Evolutionary conservation across 1,140 invertebrate species (phyloP).

Genomic region (Sycobia sp.): DNA sequence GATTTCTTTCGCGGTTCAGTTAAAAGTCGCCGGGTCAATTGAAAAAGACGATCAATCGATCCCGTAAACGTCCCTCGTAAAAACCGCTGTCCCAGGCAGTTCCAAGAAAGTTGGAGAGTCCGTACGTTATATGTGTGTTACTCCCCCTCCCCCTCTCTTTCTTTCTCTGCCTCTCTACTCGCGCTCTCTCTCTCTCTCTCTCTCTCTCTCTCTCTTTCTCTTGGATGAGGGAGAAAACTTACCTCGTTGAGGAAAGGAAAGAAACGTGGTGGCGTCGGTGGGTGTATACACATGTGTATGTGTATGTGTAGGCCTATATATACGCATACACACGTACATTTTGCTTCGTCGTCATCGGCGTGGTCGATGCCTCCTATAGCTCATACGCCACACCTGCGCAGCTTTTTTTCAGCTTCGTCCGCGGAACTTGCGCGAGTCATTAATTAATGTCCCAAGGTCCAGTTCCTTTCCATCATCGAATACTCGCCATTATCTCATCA

Average conservation of each 20-base stretch:
- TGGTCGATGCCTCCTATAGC: no score
- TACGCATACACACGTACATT: constrained; percentile 10
- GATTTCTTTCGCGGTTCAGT: constrained; percentile 15
- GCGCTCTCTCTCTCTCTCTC: no score
- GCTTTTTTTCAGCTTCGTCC: not conserved
- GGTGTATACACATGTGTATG: not conserved
- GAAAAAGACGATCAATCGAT: constrained; percentile 36
- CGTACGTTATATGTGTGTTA: constrained; percentile 43
- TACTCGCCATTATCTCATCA: no score
- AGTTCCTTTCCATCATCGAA: no score
- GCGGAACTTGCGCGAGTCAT: no score
- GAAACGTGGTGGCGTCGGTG: not conserved
- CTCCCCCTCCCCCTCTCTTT: no score
- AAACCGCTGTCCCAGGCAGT: constrained; percentile 31
- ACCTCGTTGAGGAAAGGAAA: constrained; percentile 16
- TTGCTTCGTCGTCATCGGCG: no score
- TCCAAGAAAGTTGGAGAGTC: constrained; percentile 41
- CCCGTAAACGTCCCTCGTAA: constrained; percentile 41
- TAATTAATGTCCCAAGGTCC: no score
- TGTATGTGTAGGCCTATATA: not conserved
- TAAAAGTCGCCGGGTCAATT: constrained; percentile 31
- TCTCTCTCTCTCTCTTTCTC: no score
- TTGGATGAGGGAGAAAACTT: constrained; percentile 26
- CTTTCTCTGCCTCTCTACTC: no score
- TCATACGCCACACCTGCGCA: no score